Percentiles rank a stretch among this genome's conserved stretches.
Evolutionary conservation across 2,113 vertebrate species (phyloP).

Genomic region (Entelurus aequoreus): DNA sequence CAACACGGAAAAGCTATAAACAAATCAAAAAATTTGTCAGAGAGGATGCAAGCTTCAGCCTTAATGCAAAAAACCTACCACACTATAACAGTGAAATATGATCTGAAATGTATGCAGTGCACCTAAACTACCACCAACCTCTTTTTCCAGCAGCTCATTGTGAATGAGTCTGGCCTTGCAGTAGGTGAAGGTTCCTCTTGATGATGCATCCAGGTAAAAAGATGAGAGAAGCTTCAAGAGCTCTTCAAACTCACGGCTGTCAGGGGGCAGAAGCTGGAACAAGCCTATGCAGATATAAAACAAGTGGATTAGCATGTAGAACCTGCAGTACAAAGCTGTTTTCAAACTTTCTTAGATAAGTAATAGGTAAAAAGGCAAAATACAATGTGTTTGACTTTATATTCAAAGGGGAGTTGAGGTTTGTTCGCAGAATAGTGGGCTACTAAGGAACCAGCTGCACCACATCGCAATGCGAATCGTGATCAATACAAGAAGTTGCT

Average conservation of each 20-base stretch:
- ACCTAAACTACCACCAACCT: constrained; percentile 66
- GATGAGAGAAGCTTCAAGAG: constrained; percentile 85
- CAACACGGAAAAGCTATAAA: too few relatives aligned
- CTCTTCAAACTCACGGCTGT: constrained; percentile 90
- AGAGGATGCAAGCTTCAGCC: too few relatives aligned
- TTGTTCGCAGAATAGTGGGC: not conserved
- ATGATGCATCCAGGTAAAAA: constrained; percentile 82
- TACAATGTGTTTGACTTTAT: not conserved
- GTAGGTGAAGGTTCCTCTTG: constrained; percentile 83
- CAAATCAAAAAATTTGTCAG: too few relatives aligned
- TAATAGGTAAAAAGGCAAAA: not conserved
- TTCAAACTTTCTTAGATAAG: not conserved
- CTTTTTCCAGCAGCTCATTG: constrained; percentile 92
- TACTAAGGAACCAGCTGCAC: not conserved
- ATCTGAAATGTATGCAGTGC: not conserved
- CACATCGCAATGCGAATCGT: not conserved
- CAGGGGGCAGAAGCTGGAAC: constrained; percentile 79
- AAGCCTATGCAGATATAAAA: constrained; percentile 72
- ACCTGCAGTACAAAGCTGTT: not conserved
- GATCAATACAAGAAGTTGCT: too few relatives aligned
- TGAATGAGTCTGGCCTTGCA: constrained; percentile 86
- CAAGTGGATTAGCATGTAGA: constrained; percentile 3
- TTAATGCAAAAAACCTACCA: not conserved
- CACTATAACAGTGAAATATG: not conserved
- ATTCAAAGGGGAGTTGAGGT: not conserved